Evolutionary conservation across 30 jellyfish, hydroid and myxozoan species (phyloP).

Genomic region (Hydractinia echinata): DNA sequence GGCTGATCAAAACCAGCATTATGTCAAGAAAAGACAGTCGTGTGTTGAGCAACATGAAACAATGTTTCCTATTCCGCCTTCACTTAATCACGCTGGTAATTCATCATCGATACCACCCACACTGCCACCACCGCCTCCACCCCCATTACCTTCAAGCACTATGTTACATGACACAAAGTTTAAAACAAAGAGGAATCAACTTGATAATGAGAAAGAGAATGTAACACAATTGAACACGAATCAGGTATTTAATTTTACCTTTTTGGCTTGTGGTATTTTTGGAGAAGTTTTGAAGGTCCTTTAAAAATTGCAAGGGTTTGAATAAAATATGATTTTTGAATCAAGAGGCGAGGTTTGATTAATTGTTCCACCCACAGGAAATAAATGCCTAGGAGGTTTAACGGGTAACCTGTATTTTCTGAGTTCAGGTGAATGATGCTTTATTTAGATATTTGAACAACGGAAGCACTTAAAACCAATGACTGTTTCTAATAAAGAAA

Average conservation of each 20-base stretch:
- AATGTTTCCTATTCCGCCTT: slow-evolving; percentile 41
- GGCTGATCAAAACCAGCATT: background rate
- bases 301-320: no score
- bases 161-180: no score
- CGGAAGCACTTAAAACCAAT: background rate
- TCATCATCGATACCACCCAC: slow-evolving; percentile 64
- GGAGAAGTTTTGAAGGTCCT: no score
- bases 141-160: slow-evolving; percentile 16
- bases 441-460: background rate
- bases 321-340: no score
- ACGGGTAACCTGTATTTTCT: background rate
- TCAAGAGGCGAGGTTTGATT: no score
- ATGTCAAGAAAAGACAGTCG: background rate
- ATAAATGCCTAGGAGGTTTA: background rate
- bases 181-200: no score
- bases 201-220: no score
- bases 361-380: no score
- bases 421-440: background rate
- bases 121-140: slow-evolving; percentile 54
- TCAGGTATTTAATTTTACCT: no score
- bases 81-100: background rate
- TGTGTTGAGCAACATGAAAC: background rate
- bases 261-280: no score
- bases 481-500: background rate
- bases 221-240: no score